These are phyloP conservation scores for Acanthaster planci DNA, from an alignment of 35 echinoderm and acorn worm species.

Conservation along the genomic window DNA sequence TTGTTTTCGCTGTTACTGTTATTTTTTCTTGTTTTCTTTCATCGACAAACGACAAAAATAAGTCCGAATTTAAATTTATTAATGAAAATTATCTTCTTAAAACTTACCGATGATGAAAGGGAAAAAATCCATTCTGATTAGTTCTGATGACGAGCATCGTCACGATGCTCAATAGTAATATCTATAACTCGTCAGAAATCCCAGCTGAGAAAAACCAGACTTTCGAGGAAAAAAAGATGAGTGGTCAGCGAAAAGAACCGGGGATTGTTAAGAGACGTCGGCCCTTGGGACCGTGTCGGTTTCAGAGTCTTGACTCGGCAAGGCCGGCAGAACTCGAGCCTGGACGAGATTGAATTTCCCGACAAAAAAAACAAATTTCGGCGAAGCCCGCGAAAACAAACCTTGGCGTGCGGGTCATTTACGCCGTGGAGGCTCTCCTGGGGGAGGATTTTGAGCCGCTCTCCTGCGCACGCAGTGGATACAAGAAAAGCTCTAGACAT, in stretches of 20 bases:
- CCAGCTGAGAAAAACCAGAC: background rate
- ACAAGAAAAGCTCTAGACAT: too few species aligned
- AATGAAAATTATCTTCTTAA: too few species aligned
- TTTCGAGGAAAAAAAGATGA: background rate
- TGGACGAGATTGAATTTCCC: background rate
- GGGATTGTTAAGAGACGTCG: background rate
- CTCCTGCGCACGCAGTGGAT: background rate
- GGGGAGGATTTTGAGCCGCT: background rate
- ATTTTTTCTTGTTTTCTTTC: too few species aligned
- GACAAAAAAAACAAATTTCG: slow-evolving; percentile 17
- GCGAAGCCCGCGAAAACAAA: slow-evolving; percentile 16
- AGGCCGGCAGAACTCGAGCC: background rate
- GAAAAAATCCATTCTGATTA: too few species aligned
- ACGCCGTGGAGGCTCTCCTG: background rate
- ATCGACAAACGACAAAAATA: too few species aligned
- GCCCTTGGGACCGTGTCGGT: background rate
- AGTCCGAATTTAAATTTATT: too few species aligned
- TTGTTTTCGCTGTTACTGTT: too few species aligned
- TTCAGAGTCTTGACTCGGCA: background rate
- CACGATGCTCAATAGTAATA: too few species aligned
- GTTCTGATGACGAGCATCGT: too few species aligned
- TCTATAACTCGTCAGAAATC: background rate
- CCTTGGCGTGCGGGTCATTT: background rate
- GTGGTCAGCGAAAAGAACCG: background rate
- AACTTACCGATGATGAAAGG: too few species aligned